Evolutionary conservation across 2,888 invertebrate genomes (phyloP).

Genomic region (Hydraecia micacea): DNA sequence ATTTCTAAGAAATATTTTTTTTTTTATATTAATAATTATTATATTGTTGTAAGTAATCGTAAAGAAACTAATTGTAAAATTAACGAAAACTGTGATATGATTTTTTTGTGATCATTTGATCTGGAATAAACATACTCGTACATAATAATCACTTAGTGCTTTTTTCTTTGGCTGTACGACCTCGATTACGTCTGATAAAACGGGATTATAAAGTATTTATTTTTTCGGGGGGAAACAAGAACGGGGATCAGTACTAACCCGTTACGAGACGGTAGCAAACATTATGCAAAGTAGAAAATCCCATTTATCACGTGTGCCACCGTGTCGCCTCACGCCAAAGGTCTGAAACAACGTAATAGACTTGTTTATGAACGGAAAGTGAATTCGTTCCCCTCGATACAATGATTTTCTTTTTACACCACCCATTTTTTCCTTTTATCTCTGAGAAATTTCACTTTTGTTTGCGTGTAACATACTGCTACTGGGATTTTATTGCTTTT

Average conservation of each 20-base stretch:
- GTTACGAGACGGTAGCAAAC: constrained; percentile 70
- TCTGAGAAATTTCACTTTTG: constrained; percentile 43
- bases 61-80: too few relatives aligned
- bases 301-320: constrained; percentile 77
- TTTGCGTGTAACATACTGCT: constrained; percentile 32
- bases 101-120: too few relatives aligned
- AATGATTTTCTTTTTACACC: constrained; percentile 69
- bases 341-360: constrained; percentile 79
- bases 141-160: too few relatives aligned
- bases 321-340: constrained; percentile 71
- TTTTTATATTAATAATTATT: too few relatives aligned
- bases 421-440: constrained; percentile 47
- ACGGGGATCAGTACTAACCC: constrained; percentile 11
- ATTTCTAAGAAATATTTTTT: too few relatives aligned
- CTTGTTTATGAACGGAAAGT: constrained; percentile 79
- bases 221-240: too few relatives aligned
- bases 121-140: too few relatives aligned
- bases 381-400: constrained; percentile 74
- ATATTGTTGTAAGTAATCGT: too few relatives aligned
- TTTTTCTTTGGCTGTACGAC: too few relatives aligned
- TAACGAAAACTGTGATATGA: too few relatives aligned
- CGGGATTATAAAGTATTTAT: too few relatives aligned
- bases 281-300: constrained; percentile 85
- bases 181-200: too few relatives aligned
- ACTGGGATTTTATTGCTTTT: constrained; percentile 46